Evolutionary conservation across 2,113 vertebrate genomes (phyloP), one percentile per base, ranked within the genome.

Genomic region (Nesoenas mayeri): DNA sequence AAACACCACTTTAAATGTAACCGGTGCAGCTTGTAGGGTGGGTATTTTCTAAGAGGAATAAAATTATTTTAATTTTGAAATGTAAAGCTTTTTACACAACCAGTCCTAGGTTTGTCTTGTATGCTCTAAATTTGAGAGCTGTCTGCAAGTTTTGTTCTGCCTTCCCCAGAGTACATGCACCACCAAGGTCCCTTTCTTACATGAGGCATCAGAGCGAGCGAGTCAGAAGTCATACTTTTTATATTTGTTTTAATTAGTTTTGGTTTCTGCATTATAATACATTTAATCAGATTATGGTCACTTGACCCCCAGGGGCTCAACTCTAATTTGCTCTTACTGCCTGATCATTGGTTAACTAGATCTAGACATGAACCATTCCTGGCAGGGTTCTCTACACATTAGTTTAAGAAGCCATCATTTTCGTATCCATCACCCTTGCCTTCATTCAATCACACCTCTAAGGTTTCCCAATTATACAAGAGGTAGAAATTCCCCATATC

Each of bases 311-410:
- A 91, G 81, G 91, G 97, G 84, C 83, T 97, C 88, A 89, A 53
- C 57, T 93, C 91, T 96, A 97, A 97, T 97, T 97, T 97, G 93
- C 48, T 95, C 25, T n/a, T 88, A 66, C 90, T 96, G 92, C 56
- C 88, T 96, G 75, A 85, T 95, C 93, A 80, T 93, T 97, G 92
- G 81, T 95, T 97, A 96, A 92, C 97, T 87, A 70, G 38, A 72
- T 93, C 79, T 92, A 97, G 96, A 97, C 96, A 95, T 93, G 96
- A 97, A 97, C 94, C 69, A 26, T 93, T 97, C 92, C 95, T 97
- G 97, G 97, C 97, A 97, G 97, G 89, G 96, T 74, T 97, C 97
- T 91, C 92, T 93, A 69, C 95, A 94, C 72, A 97, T 97, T 97
- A 97, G 93, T 95, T 96, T 91, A 89, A 97, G 96, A 95, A 95